Evolutionary conservation across 30 jellyfish, hydroid and myxozoan genomes (phyloP), one percentile per base, ranked within the genome.

Genomic region (Chrysaora quinquecirrha): DNA sequence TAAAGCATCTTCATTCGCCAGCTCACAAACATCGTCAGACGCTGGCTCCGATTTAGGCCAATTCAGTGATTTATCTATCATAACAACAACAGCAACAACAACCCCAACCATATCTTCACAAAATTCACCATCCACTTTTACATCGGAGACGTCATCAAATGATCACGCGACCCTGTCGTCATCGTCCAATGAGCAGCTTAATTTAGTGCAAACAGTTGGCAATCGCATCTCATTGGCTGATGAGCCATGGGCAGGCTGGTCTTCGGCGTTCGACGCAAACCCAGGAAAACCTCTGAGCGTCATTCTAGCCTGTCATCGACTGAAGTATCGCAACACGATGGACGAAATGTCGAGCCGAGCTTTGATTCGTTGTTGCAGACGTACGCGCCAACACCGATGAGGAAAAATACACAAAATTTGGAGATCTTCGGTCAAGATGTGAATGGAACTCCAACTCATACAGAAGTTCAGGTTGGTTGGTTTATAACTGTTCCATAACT

Each of bases 171-270:
- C 83, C 0, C 71, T 70, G 1, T 82, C 92, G 0, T 69, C 92
- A 0, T 68, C 79, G 21, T 48, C 85, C 47, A 30, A 25, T 35
- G 92, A 82, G 43, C 62, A 35, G 29, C 24, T 34, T 38, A 31
- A 71, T 19, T 10, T 82, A 34, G 78, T 68, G 2, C 92, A 82
- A 43, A 68, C 70, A 1, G 85, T 76, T 22, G 96, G 97, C 18
- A 90, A 90, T 78, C 24, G 96, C 47, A 62, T 82, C 3, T 66
- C 90, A 10, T 50, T 78, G 34, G 94, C 90, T 24, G 98, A 75
- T 22, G 85, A 34, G 52, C 62, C 89, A 11, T 93, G 98, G 98
- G 64, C 93, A 24, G 98, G 98, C 32, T 93, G 98, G 98, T 93
- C 98, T 22, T 93, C 98, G 6, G 71, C 96, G 16, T 93, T 93